Evolutionary conservation across 2,888 invertebrate species (phyloP), one percentile per base, ranked within the genome.

Genomic region (Lapara coniferarum): DNA sequence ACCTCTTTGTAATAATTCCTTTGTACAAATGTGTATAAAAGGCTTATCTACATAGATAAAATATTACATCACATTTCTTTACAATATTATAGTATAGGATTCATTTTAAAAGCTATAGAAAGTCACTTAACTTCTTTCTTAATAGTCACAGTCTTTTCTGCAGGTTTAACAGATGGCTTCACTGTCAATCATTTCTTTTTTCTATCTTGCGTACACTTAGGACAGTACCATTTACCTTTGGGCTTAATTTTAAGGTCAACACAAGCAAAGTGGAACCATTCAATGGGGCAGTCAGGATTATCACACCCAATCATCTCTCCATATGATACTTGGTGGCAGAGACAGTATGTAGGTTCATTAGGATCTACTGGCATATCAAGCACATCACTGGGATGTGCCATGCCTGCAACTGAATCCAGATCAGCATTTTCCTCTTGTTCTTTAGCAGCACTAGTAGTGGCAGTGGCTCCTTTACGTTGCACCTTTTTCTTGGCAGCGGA

Each of bases 231-330:
- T 87, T 98, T 98, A 52, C 98, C 98, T 92, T 98, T 98, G 0
- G 98, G 98, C 87, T 98, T 98, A 68, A 96, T 97, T 68, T 97
- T 97, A 66, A 98, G 95, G 68, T 97, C 97, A 66, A 98, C 98
- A 90, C 98, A 98, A 10, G 97, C 97, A 89, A 98, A 98, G 90
- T 98, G 98, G 93, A 98, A 98, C 98, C 98, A 98, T 89, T 98
- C 98, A 73, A 98, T 98, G 8, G 97, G 97, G 71, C 97, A 94
- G 78, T 97, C 97, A 67, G 96, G 96, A 90, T 98, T 98, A 91
- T 99, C 98, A 94, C 98, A 99, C 74, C 97, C 98, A 84, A 99
- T 98, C 98, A 99, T 99, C 94, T 98, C 98, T 70, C 98, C 98
- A 81, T 98, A 98, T 5, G 98, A 98, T 67, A 97, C 97, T 95